Base-by-base conservation (phyloP, 2,888 invertebrate species). In the Emesis russula region DNA sequence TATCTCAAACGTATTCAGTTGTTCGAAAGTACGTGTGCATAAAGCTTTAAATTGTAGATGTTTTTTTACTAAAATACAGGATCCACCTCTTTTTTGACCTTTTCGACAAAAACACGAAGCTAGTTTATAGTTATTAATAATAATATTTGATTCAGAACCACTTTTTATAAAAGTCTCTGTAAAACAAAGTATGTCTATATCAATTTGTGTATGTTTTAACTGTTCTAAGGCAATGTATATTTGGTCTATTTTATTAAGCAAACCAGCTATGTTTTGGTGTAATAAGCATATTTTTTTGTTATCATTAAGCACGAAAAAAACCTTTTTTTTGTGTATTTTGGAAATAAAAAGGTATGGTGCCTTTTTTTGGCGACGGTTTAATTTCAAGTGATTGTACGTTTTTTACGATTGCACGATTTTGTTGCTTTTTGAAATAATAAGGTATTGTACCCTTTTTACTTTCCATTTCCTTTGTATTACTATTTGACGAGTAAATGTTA, bases 91-190 rank as follows among this genome's bases (percentile, higher is more conserved):
- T 18, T 63, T 63, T 63, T 63, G 63, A 18, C 25, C 25, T 9
- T 18, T 9, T 6, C 63, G 63, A 25, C 63, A 63, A 63, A 63
- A 63, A 9, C 5, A 63, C 2, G 63, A 9, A 25, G 63, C 63
- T 18, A 63, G 3, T 9, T n/a, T 18, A 18, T 63, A 63, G 25
- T 63, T 25, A 18, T n/a, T 18, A 18, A 63, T 9, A 7, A 63
- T 18, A 4, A 63, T 63, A 63, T 63, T 63, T 3, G 7, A 63
- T 63, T 63, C 63, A 1, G 63, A 63, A 6, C 63, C 63, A 9
- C 7, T n/a, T 63, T 25, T 63, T 18, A 63, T 25, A 63, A 63
- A 63, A n/a, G 63, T 63, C 63, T 63, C 63, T 18, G 58, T 58
- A 1, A 58, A 18, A n/a, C 58, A 58, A n/a, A 58, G 18, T 58